Evolutionary conservation across 2,113 vertebrate species (phyloP).

Genomic region (Scortum barcoo): DNA sequence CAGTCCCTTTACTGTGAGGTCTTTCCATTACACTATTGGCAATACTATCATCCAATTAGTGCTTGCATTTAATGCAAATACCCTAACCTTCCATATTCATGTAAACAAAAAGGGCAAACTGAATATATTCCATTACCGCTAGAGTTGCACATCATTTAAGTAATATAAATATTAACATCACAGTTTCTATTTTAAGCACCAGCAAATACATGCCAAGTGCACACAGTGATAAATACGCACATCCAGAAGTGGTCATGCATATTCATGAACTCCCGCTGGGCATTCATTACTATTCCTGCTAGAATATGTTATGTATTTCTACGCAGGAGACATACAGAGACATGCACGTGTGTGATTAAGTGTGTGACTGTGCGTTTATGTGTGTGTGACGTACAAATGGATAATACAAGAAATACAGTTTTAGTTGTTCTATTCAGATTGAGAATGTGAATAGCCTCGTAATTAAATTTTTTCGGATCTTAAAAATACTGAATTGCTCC

Average conservation of each 20-base stretch:
- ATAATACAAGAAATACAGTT: neutral
- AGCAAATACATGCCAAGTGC: constrained; percentile 56
- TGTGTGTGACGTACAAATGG: neutral
- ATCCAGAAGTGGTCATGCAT: constrained; percentile 71
- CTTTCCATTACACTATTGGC: constrained; percentile 57
- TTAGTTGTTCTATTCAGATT: neutral
- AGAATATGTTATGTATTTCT: constrained; percentile 37
- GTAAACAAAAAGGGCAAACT: constrained; percentile 39
- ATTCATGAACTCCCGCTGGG: constrained; percentile 70
- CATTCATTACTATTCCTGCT: constrained; percentile 57
- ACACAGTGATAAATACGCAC: constrained; percentile 64
- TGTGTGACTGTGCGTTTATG: neutral
- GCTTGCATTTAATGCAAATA: constrained; percentile 53
- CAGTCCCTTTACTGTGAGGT: constrained; percentile 23
- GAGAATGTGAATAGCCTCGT: neutral
- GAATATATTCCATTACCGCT: constrained; percentile 26
- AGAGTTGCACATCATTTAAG: constrained; percentile 45
- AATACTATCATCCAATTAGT: constrained; percentile 61
- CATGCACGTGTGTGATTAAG: neutral
- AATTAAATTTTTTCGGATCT: neutral
- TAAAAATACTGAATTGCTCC: constrained; percentile 2
- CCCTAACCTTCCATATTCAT: constrained; percentile 47
- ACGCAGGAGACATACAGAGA: constrained; percentile 1
- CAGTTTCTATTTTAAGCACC: constrained; percentile 63
- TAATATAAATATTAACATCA: constrained; percentile 53